These are phyloP conservation scores for Cerceris rybyensis DNA, from an alignment of 2,888 invertebrate genomes.

Conservation along the genomic window DNA sequence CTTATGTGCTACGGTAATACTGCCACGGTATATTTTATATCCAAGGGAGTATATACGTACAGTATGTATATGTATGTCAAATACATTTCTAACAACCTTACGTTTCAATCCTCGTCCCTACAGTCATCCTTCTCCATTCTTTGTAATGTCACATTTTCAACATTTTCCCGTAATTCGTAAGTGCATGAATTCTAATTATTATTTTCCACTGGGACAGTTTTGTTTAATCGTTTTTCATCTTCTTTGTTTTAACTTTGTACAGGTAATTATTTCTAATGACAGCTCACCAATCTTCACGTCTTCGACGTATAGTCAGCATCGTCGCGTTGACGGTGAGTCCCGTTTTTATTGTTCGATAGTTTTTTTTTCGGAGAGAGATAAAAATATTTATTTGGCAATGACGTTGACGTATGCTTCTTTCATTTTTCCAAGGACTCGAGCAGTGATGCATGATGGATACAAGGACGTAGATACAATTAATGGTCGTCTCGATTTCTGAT, in stretches of 20 bases:
- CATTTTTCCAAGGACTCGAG: not conserved
- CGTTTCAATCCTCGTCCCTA: constrained; percentile 18
- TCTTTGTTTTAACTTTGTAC: not conserved
- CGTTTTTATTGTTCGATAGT: constrained; percentile 19
- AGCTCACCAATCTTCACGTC: not conserved
- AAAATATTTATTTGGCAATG: constrained; percentile 26
- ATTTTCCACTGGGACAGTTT: not conserved
- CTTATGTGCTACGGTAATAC: constrained; percentile 76
- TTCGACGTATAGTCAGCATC: not conserved
- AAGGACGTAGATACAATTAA: not conserved
- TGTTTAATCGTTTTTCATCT: not conserved
- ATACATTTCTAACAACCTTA: constrained; percentile 47
- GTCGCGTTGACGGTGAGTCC: not conserved
- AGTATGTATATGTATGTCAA: constrained; percentile 49
- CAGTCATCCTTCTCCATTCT: not conserved
- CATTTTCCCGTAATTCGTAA: no score
- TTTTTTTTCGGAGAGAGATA: constrained; percentile 26
- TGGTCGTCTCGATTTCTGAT: constrained; percentile 7
- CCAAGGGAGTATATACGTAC: constrained; percentile 52
- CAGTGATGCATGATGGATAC: constrained; percentile 4
- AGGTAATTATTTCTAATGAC: not conserved
- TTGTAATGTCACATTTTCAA: not conserved
- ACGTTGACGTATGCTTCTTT: not conserved
- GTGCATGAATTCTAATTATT: no score
- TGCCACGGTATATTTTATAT: constrained; percentile 73